Percentiles rank a stretch among this genome's conserved stretches.
These are phyloP conservation scores for Dolichopus griseipennis DNA, from an alignment of 2,888 invertebrate species.

Conservation along the genomic window DNA sequence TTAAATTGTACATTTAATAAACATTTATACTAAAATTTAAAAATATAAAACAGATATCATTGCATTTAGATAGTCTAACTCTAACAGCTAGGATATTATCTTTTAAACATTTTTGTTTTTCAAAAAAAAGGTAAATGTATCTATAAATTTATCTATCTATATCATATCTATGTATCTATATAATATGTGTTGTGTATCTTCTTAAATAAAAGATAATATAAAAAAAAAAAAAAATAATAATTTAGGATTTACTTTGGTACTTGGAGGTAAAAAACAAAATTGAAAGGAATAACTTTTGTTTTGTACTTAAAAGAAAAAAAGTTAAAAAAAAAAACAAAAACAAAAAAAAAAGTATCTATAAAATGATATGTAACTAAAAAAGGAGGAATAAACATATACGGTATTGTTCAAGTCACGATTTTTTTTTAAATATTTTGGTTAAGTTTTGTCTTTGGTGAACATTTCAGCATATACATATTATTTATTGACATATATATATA, in stretches of 20 bases:
- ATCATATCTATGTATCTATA: too few relatives aligned
- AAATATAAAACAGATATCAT: not conserved
- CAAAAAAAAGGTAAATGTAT: too few relatives aligned
- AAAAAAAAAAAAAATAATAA: too few relatives aligned
- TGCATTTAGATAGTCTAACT: not conserved
- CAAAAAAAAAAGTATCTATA: not conserved
- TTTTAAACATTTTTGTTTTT: not conserved
- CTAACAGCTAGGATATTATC: not conserved
- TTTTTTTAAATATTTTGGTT: constrained; percentile 21
- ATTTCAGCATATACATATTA: constrained; percentile 13
- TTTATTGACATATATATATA: not conserved
- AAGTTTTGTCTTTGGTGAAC: too few relatives aligned
- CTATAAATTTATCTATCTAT: too few relatives aligned
- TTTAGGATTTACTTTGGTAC: not conserved
- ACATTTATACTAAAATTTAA: too few relatives aligned
- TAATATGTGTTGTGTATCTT: not conserved
- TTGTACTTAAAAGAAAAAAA: not conserved
- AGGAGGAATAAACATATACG: constrained; percentile 21
- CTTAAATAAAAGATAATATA: not conserved
- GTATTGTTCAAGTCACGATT: constrained; percentile 42
- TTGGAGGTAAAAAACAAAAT: not conserved
- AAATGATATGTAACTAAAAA: too few relatives aligned
- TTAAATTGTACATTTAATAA: too few relatives aligned
- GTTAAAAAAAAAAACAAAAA: not conserved
- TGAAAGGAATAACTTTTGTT: not conserved